phyloP scores from a whole-genome alignment of 1,140 invertebrate species.

The Sinonovacula constricta region DNA sequence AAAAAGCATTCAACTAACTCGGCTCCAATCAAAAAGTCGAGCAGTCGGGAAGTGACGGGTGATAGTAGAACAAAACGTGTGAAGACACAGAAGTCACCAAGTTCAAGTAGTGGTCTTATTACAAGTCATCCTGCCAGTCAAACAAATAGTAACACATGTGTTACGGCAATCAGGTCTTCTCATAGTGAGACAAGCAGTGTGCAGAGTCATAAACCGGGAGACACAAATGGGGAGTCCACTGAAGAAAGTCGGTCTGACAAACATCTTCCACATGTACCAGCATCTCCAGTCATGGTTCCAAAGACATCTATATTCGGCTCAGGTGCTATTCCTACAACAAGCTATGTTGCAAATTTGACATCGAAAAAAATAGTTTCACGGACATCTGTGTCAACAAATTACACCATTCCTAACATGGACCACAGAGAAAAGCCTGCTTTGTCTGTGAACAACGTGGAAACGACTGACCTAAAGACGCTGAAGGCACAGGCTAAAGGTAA shows the following conservation, averaged over 20 bases:
- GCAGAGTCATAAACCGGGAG: slow-evolving; percentile 24
- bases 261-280: not conserved
- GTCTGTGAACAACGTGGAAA: slow-evolving; percentile 71
- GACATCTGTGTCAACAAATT: slow-evolving; percentile 70
- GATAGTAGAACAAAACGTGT: not conserved
- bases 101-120: not conserved
- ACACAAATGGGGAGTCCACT: not conserved
- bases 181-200: slow-evolving; percentile 22
- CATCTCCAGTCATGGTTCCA: slow-evolving; percentile 24
- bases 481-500: slow-evolving; percentile 71
- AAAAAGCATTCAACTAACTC: slow-evolving; percentile 44
- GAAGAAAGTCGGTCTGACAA: slow-evolving; percentile 9
- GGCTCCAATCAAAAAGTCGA: slow-evolving; percentile 57
- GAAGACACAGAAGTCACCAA: slow-evolving; percentile 32
- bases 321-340: slow-evolving; percentile 25
- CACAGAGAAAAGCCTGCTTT: slow-evolving; percentile 52
- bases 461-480: slow-evolving; percentile 67
- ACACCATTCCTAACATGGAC: slow-evolving; percentile 58
- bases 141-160: slow-evolving; percentile 39
- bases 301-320: slow-evolving; percentile 48
- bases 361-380: slow-evolving; percentile 65
- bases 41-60: slow-evolving; percentile 31
- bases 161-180: not conserved
- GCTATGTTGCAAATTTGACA: slow-evolving; percentile 33
- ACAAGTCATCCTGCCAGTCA: slow-evolving; percentile 25